These are phyloP conservation scores for Neodiprion lecontei DNA, from an alignment of 1,140 invertebrate genomes.

Conservation along the genomic window DNA sequence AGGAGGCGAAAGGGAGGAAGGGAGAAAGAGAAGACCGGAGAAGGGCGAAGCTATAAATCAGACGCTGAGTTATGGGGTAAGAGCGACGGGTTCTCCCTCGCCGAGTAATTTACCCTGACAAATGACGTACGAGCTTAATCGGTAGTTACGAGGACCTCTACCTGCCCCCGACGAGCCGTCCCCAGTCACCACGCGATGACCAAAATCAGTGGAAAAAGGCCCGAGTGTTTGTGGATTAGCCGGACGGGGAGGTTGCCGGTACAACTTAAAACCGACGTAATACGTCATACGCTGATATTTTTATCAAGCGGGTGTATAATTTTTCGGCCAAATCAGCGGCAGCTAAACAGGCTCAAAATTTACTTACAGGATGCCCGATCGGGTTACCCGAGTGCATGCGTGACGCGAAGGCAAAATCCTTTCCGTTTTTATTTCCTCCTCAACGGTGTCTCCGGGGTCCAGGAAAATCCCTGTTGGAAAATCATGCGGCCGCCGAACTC, in stretches of 20 bases:
- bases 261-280: neutral
- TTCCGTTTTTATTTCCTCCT: too few relatives aligned
- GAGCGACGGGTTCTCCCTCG: slow-evolving; percentile 1
- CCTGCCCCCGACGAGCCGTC: slow-evolving; percentile 19
- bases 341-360: too few relatives aligned
- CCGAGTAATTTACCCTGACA: slow-evolving; percentile 7
- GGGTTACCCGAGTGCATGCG: too few relatives aligned
- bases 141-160: slow-evolving; percentile 1
- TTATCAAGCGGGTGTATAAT: neutral
- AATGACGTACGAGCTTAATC: slow-evolving; percentile 7
- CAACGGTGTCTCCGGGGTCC: too few relatives aligned
- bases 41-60: slow-evolving; percentile 27
- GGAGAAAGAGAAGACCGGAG: slow-evolving; percentile 13
- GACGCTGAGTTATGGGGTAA: slow-evolving; percentile 6
- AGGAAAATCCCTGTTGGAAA: too few relatives aligned
- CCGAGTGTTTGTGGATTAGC: slow-evolving; percentile 7
- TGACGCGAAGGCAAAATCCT: too few relatives aligned
- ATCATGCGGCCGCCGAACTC: neutral
- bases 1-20: slow-evolving; percentile 14
- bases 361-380: too few relatives aligned
- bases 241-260: slow-evolving; percentile 19
- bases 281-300: neutral
- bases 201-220: neutral
- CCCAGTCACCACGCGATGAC: slow-evolving; percentile 1
- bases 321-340: too few relatives aligned